Conservation (phyloP, 2,888 invertebrate genomes). For the Megaustenia siamemsis region DNA sequence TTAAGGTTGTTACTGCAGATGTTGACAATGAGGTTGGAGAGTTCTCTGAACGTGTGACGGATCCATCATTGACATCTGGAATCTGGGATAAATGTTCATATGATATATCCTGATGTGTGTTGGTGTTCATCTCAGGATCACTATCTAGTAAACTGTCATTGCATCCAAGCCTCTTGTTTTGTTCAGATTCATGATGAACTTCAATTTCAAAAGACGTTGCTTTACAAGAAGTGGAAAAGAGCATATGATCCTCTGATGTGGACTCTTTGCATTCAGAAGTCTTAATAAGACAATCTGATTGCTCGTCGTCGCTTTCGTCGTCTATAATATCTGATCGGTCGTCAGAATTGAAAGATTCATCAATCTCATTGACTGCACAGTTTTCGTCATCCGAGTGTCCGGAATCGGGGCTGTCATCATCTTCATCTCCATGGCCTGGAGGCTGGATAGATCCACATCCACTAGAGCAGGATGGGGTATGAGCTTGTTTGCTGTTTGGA, state of each 20-base stretch:
- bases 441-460: not conserved
- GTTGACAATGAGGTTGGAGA: not conserved
- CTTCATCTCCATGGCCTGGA: not conserved
- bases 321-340: conserved; percentile 4
- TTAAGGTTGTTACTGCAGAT: not conserved
- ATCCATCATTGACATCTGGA: not conserved
- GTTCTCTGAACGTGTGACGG: not conserved
- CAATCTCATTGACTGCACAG: not conserved
- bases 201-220: not conserved
- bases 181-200: not conserved
- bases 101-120: too few species aligned
- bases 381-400: not conserved
- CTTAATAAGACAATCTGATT: not conserved
- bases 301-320: conserved; percentile 26
- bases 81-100: not conserved
- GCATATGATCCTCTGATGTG: not conserved
- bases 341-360: conserved; percentile 8
- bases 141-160: not conserved
- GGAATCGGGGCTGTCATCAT: not conserved
- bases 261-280: not conserved
- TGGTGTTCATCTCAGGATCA: not conserved
- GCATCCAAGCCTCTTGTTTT: not conserved
- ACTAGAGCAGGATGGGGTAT: not conserved
- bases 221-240: not conserved
- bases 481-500: not conserved